Evolutionary conservation across 2,888 invertebrate genomes (phyloP), one percentile per base, ranked within the genome.

Genomic region (Pseudococcus longispinus): DNA sequence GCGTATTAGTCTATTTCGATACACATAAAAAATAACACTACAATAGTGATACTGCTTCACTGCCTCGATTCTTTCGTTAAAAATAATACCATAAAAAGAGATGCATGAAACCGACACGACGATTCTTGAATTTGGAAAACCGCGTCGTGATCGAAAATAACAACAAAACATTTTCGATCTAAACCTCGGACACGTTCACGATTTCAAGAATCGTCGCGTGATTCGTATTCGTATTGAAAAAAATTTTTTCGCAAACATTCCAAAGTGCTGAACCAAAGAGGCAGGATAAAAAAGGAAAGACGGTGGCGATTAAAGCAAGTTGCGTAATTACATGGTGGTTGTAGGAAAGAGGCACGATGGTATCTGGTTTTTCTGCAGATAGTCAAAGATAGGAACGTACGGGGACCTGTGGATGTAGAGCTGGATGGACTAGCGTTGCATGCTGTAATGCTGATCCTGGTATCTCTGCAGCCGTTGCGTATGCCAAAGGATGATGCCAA

Each of bases 341-440:
- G 88, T 89, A 88, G 88, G 89, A 88, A 88, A 89, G 88, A 88
- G 87, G 87, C 87, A 87, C 83, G 87, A 87, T 82, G 87, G 83
- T 87, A 87, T 87, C 82, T 87, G 83, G 89, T 88, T 88, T 89
- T 84, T 87, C 94, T 93, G 95, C 94, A 95, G 96, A 95, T 96
- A 96, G 96, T 97, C 96, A 97, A 95, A 97, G 96, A 94, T 96
- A 97, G 93, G 96, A 96, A 93, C 97, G 96, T 92, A 97, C 97
- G 92, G 97, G 97, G 92, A 98, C 96, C 95, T 98, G 98, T 92
- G 97, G 97, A 93, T 97, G 97, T 93, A 98, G 95, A 92, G 97
- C 98, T 91, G 98, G 98, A 92, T 98, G 98, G 91, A 98, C 96
- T 91, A 98, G 94, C 89, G 97, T 95, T 89, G 94, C 95, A 92